Conservation (phyloP, 53 echinoderm and acorn worm genomes). For the Crossaster papposus region DNA sequence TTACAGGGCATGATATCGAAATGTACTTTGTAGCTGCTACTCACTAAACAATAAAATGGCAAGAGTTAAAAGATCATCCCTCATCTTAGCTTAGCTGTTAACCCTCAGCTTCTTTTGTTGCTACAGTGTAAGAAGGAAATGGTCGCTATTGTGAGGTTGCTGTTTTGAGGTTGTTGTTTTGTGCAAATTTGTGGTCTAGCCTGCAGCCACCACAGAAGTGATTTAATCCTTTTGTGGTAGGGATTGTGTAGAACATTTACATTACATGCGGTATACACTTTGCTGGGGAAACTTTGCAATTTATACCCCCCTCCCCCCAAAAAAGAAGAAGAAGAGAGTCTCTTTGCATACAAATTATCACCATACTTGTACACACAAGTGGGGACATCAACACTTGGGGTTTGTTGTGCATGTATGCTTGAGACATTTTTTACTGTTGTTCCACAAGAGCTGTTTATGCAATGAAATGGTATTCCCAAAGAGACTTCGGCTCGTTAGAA, state of each 20-base stretch:
- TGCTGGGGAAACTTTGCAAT: too few relatives aligned
- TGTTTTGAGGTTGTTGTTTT: background rate
- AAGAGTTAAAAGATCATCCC: slow-evolving; percentile 16
- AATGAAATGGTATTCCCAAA: background rate
- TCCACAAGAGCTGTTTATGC: background rate
- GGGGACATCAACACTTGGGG: too few relatives aligned
- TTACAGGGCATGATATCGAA: too few relatives aligned
- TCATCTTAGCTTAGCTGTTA: background rate
- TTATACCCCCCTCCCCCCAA: too few relatives aligned
- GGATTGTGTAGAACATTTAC: slow-evolving; percentile 1
- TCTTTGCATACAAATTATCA: too few relatives aligned
- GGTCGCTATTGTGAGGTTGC: slow-evolving; percentile 11
- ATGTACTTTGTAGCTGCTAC: background rate
- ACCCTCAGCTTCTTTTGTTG: background rate
- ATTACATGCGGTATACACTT: background rate
- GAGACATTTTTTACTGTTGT: background rate
- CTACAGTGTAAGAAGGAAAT: slow-evolving; percentile 12
- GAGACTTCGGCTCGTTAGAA: slow-evolving; percentile 14
- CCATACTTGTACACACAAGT: background rate
- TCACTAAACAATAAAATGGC: background rate
- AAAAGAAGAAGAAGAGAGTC: too few relatives aligned
- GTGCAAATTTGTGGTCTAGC: background rate
- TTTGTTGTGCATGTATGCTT: background rate
- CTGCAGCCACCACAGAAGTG: background rate
- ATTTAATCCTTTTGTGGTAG: background rate